Percentiles rank a stretch among this genome's conserved stretches.
Evolutionary conservation across 1,140 invertebrate genomes (phyloP).

Genomic region (Andricus grossulariae): DNA sequence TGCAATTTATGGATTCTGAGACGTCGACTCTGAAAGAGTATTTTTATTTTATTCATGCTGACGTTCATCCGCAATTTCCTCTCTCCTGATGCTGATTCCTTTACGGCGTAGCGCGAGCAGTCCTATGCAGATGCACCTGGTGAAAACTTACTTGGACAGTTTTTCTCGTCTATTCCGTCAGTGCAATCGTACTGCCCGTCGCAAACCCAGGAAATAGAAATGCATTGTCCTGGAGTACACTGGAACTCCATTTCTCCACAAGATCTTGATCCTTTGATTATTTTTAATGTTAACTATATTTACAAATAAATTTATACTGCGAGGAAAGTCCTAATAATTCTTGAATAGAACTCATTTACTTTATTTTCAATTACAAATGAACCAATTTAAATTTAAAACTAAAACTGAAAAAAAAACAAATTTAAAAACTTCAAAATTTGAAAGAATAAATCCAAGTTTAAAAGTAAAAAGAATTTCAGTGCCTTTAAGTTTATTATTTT

Average conservation of each 20-base stretch:
- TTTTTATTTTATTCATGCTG: slow-evolving; percentile 27
- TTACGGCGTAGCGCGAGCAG: slow-evolving; percentile 36
- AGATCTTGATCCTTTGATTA: slow-evolving; percentile 20
- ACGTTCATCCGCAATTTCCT: slow-evolving; percentile 31
- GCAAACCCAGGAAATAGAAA: slow-evolving; percentile 80
- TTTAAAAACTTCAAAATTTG: not conserved
- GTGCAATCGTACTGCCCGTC: slow-evolving; percentile 84
- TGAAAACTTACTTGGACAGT: slow-evolving; percentile 81
- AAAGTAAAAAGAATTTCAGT: no score
- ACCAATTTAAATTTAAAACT: slow-evolving; percentile 38
- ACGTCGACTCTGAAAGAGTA: slow-evolving; percentile 19
- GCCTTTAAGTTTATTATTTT: no score
- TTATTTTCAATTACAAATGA: slow-evolving; percentile 37
- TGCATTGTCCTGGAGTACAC: slow-evolving; percentile 72
- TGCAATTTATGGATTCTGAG: slow-evolving; percentile 29
- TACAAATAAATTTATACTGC: not conserved
- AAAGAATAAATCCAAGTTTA: no score
- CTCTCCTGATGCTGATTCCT: slow-evolving; percentile 30
- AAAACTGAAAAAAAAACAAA: slow-evolving; percentile 45
- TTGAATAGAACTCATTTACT: slow-evolving; percentile 35
- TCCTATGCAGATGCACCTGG: slow-evolving; percentile 33
- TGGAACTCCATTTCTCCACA: slow-evolving; percentile 64
- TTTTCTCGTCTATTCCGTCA: slow-evolving; percentile 80
- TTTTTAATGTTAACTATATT: slow-evolving; percentile 24
- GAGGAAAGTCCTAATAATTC: slow-evolving; percentile 21